phyloP scores from a whole-genome alignment of 30 jellyfish, hydroid and myxozoan genomes.

The Cassiopea andromeda region DNA sequence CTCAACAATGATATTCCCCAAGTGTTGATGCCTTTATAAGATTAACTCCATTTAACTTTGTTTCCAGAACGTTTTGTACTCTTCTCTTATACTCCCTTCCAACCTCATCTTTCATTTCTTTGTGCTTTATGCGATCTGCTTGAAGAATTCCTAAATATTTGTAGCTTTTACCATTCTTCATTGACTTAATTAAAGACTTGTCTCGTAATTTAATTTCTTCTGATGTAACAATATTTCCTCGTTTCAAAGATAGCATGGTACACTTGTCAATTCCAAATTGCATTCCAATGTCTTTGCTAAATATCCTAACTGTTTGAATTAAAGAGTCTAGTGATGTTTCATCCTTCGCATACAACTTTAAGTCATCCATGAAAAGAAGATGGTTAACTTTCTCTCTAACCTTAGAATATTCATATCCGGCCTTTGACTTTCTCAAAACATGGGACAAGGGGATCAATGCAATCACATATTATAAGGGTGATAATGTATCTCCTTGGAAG shows the following conservation, averaged over 20 bases:
- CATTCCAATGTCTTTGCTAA: no score
- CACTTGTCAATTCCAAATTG: constrained; percentile 16
- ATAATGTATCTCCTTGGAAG: no score
- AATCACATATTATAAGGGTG: neutral
- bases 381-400: neutral
- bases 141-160: no score
- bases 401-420: neutral
- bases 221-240: no score
- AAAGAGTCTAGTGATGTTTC: no score
- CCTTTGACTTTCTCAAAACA: constrained; percentile 7
- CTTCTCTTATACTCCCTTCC: no score
- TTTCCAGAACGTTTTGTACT: neutral
- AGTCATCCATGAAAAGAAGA: constrained; percentile 1
- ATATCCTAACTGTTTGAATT: no score
- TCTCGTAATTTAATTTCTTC: constrained; percentile 1
- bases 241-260: neutral
- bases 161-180: neutral
- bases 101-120: no score
- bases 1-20: constrained; percentile 12
- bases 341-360: constrained; percentile 2
- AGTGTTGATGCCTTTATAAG: constrained; percentile 10
- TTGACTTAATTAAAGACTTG: neutral
- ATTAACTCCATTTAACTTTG: neutral
- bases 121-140: no score
- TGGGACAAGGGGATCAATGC: constrained; percentile 5